Base-by-base conservation (phyloP, 2,888 invertebrate genomes). In the Watsonalla binaria region DNA sequence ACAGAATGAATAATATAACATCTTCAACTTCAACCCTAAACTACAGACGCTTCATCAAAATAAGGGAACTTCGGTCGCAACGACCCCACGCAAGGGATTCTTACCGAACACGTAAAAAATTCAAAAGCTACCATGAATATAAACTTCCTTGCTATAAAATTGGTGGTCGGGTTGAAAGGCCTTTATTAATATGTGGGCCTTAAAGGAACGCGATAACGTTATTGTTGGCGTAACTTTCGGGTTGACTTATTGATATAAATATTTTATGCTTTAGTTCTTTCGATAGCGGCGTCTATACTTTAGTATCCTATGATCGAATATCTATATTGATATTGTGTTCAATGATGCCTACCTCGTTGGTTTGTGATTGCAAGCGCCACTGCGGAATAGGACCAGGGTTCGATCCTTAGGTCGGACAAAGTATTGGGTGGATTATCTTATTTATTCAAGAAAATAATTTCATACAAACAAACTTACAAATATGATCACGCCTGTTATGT, bases 51-150 rank as follows among this genome's bases (percentile, higher is more conserved):
- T 64, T 65, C 66, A 65, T 61, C 58, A 62, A 58, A 49, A 54
- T 52, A 53, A 49, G 45, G 49, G 51, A 57, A 59, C 57, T 66
- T 59, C 59, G 64, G 63, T 66, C 66, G 56, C 63, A 57, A 61
- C 64, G 54, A 56, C 47, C 45, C 48, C 54, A 58, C 62, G 57
- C 62, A 60, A 64, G 66, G 67, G 67, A 15, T 59, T 59, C 56
- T 67, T 65, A 66, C 70, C 69, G 61, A 56, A 65, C 70, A 71
- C 72, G 75, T 83, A 82, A 84, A 84, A 84, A 82, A 84, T 82
- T 82, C 84, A 84, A 79, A 79, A 72, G 69, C 74, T 64, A 64
- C 74, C 76, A 81, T 84, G 84, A 84, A 84, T 82, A 80, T 80
- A 78, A 81, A 81, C 76, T 76, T 78, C 70, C 60, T 59, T 65